These are phyloP conservation scores for Fragum whitleyi DNA, from an alignment of 2,888 invertebrate species.

Conservation along the genomic window DNA sequence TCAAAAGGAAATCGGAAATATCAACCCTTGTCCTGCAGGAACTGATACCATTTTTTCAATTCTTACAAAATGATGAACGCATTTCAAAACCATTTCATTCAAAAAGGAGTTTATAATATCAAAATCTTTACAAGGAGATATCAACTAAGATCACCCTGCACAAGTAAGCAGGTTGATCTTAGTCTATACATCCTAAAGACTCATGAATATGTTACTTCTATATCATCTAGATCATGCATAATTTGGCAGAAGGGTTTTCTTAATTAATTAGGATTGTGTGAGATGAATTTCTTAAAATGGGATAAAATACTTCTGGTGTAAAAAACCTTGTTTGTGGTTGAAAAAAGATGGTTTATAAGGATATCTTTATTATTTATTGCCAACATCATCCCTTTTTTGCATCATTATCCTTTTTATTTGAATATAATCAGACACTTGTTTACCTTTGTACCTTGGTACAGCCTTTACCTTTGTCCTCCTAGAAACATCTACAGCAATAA, in stretches of 20 bases:
- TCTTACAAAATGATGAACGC: too few relatives aligned
- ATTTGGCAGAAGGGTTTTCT: not conserved
- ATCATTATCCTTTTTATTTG: not conserved
- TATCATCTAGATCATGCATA: too few relatives aligned
- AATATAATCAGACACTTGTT: too few relatives aligned
- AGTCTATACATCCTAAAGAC: not conserved
- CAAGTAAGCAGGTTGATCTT: not conserved
- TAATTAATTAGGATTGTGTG: not conserved
- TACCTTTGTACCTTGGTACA: too few relatives aligned
- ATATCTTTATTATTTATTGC: not conserved
- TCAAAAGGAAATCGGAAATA: slow-evolving; percentile 18
- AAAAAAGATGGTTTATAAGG: not conserved
- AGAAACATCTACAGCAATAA: too few relatives aligned
- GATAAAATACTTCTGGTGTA: not conserved
- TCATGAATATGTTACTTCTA: too few relatives aligned
- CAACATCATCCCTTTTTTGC: not conserved
- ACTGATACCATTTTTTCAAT: too few relatives aligned
- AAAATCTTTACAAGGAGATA: not conserved
- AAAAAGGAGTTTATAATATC: too few relatives aligned
- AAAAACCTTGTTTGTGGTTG: not conserved
- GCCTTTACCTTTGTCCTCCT: too few relatives aligned
- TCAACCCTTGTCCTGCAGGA: not conserved
- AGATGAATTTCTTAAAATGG: not conserved
- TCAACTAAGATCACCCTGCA: not conserved
- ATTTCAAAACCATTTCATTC: too few relatives aligned